These are phyloP conservation scores for Apamea epomidion DNA, from an alignment of 2,888 invertebrate genomes.

Conservation along the genomic window DNA sequence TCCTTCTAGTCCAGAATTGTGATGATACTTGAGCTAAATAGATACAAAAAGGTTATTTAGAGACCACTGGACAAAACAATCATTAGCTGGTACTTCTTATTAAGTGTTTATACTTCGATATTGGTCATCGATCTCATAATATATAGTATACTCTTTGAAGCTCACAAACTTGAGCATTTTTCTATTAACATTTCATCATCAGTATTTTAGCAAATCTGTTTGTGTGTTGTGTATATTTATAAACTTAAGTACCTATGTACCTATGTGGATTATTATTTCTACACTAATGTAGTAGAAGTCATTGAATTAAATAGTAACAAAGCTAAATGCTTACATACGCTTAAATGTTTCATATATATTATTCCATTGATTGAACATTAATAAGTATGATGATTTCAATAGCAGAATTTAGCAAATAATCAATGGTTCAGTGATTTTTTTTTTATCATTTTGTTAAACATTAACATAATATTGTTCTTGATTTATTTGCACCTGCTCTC, in stretches of 20 bases:
- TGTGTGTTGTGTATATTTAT: slow-evolving; percentile 45
- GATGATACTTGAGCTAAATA: slow-evolving; percentile 47
- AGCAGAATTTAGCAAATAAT: slow-evolving; percentile 7
- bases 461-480: neutral
- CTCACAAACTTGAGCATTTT: slow-evolving; percentile 31
- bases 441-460: neutral
- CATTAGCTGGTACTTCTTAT: slow-evolving; percentile 39
- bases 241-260: slow-evolving; percentile 6
- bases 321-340: neutral
- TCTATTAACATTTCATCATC: slow-evolving; percentile 38
- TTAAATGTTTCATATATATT: slow-evolving; percentile 8
- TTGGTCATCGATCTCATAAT: slow-evolving; percentile 41
- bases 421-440: neutral
- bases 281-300: slow-evolving; percentile 41
- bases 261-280: slow-evolving; percentile 54
- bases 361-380: neutral
- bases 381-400: slow-evolving; percentile 21
- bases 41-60: slow-evolving; percentile 11
- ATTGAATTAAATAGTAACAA: slow-evolving; percentile 23
- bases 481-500: slow-evolving; percentile 7
- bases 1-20: slow-evolving; percentile 46
- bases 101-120: slow-evolving; percentile 49
- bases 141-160: slow-evolving; percentile 35
- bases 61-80: slow-evolving; percentile 30
- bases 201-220: slow-evolving; percentile 41